Evolutionary conservation across 2,888 invertebrate species (phyloP).

Genomic region (Meiosimyza platycephala): DNA sequence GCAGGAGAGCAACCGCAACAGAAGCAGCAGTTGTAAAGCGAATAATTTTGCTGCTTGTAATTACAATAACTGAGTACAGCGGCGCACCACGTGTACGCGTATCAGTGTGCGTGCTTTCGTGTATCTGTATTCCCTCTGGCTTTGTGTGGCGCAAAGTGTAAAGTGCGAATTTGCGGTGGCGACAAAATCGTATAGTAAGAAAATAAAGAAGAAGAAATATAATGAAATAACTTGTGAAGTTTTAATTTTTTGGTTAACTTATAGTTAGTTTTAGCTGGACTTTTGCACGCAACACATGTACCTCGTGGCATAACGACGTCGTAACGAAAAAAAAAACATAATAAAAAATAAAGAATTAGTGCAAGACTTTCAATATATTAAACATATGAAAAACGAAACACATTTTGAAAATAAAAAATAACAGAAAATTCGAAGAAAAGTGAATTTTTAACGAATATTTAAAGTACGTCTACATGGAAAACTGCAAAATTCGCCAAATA

Average conservation of each 20-base stretch:
- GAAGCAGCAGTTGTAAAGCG: neutral
- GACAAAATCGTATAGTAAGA: conserved; percentile 21
- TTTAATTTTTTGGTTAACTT: conserved; percentile 14
- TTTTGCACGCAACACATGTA: conserved; percentile 21
- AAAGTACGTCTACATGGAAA: neutral
- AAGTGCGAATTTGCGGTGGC: conserved; percentile 57
- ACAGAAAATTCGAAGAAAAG: neutral
- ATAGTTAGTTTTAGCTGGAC: conserved; percentile 32
- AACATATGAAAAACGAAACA: neutral
- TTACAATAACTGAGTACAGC: neutral
- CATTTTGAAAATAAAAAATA: neutral
- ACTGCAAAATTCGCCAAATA: neutral
- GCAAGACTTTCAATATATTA: no score
- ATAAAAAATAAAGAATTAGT: no score
- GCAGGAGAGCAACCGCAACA: neutral
- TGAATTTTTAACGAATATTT: neutral
- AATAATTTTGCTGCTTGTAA: neutral
- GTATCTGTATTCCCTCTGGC: neutral
- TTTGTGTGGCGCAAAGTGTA: conserved; percentile 54
- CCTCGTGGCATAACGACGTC: no score
- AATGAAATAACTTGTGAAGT: conserved; percentile 21
- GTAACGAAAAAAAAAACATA: no score
- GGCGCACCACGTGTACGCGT: neutral
- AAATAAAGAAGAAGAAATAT: conserved; percentile 1
- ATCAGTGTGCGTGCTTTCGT: conserved; percentile 1